phyloP scores from a whole-genome alignment of 2,888 invertebrate species.

The Neuroscelio doddi region DNA sequence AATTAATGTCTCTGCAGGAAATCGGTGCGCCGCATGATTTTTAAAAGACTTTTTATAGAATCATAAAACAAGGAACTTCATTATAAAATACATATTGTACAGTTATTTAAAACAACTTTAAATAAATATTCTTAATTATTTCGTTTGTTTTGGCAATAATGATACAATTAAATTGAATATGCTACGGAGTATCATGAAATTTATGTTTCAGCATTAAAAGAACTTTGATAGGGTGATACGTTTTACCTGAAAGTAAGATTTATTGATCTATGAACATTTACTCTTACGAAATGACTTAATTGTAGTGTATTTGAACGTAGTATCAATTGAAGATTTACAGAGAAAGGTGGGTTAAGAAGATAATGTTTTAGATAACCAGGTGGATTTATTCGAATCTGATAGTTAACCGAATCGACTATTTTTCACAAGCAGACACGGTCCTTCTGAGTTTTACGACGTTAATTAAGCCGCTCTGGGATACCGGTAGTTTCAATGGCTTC shows the following conservation, averaged over 20 bases:
- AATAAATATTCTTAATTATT: background rate
- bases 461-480: constrained; percentile 28
- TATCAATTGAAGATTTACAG: constrained; percentile 10
- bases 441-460: constrained; percentile 24
- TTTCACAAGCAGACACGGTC: constrained; percentile 11
- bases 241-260: background rate
- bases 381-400: constrained; percentile 23
- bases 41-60: background rate
- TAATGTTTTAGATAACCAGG: constrained; percentile 8
- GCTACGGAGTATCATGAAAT: constrained; percentile 1
- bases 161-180: background rate
- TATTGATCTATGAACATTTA: constrained; percentile 9
- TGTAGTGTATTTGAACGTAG: constrained; percentile 4
- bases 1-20: background rate
- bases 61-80: background rate
- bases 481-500: constrained; percentile 13
- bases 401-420: constrained; percentile 19
- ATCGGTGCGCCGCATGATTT: background rate
- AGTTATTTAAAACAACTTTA: background rate
- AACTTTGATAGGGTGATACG: constrained; percentile 1
- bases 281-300: constrained; percentile 1
- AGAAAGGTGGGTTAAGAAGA: constrained; percentile 4
- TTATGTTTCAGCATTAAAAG: background rate
- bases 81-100: background rate
- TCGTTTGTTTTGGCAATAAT: background rate